A percentile compares a stretch with the other conserved stretches of the same genome.
Conservation (phyloP, 2,888 invertebrate genomes). For the Cryptocephalus moraei region DNA sequence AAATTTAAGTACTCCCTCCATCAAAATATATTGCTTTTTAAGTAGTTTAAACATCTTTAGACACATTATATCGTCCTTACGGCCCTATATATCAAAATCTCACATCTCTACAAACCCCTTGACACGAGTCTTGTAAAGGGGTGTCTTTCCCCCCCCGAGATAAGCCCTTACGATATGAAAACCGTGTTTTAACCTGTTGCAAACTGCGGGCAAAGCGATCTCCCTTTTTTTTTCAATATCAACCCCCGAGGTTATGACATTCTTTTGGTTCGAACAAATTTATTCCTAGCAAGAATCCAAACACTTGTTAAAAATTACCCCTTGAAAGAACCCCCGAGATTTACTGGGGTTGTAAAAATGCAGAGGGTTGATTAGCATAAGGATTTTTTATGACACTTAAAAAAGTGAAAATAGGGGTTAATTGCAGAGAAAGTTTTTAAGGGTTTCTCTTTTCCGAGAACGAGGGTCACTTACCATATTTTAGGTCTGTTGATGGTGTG, state of each 20-base stretch:
- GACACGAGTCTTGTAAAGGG: slow-evolving; percentile 8
- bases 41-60: too few species aligned
- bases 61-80: too few species aligned
- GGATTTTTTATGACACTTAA: slow-evolving; percentile 9
- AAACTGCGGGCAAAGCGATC: slow-evolving; percentile 19
- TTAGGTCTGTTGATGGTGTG: slow-evolving; percentile 28
- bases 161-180: slow-evolving; percentile 30
- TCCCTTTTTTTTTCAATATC: slow-evolving; percentile 22
- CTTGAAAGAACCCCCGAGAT: slow-evolving; percentile 8
- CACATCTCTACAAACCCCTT: too few species aligned
- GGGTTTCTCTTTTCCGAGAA: neutral
- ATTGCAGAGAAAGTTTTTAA: neutral
- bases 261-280: slow-evolving; percentile 14
- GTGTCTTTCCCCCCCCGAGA: slow-evolving; percentile 20
- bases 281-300: slow-evolving; percentile 15
- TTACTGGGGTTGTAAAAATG: slow-evolving; percentile 6
- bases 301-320: slow-evolving; percentile 23
- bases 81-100: too few species aligned
- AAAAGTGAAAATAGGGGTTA: slow-evolving; percentile 12
- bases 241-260: slow-evolving; percentile 27
- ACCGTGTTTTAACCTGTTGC: slow-evolving; percentile 37
- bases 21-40: too few species aligned
- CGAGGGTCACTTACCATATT: slow-evolving; percentile 29
- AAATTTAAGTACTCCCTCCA: too few species aligned
- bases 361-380: slow-evolving; percentile 5